A percentile compares a stretch with the other conserved stretches of the same genome.
Evolutionary conservation across 2,797 vertebrate genomes (phyloP).

Genomic region (Mico argentatus): DNA sequence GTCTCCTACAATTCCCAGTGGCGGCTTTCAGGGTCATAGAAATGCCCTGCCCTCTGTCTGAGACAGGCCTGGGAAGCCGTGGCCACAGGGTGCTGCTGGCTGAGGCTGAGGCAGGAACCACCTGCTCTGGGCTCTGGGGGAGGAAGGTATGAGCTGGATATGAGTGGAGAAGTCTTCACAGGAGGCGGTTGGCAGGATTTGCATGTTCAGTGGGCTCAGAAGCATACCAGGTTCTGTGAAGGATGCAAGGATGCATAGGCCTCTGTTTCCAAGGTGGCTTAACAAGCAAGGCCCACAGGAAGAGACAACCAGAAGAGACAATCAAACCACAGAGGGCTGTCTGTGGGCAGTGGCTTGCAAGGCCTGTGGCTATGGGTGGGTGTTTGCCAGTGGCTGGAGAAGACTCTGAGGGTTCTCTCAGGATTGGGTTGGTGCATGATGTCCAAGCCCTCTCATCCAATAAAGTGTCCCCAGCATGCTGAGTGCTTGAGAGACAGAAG

Average conservation of each 20-base stretch:
- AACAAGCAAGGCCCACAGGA: too few relatives aligned
- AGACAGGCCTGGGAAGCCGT: accelerated
- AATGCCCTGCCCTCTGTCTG: neutral
- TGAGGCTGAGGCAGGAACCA: neutral
- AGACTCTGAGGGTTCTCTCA: neutral
- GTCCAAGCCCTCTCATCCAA: neutral
- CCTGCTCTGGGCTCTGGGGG: accelerated
- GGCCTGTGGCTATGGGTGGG: accelerated
- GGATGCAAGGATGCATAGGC: accelerated
- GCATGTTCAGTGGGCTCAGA: neutral
- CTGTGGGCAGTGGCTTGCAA: accelerated
- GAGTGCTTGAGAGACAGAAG: neutral
- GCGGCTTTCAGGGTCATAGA: too few relatives aligned
- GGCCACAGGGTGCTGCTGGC: too few relatives aligned
- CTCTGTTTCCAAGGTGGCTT: too few relatives aligned
- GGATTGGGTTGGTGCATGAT: accelerated
- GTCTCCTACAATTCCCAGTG: too few relatives aligned
- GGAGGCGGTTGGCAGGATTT: accelerated
- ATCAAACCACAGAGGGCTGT: accelerated
- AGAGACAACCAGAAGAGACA: too few relatives aligned
- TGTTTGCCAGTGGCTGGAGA: neutral
- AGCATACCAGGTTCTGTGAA: accelerated
- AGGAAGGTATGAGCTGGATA: neutral
- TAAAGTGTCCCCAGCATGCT: accelerated
- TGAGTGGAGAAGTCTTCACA: too few relatives aligned